Base-by-base conservation (phyloP, 2,888 invertebrate genomes). In the Amblyteles armatorius region DNA sequence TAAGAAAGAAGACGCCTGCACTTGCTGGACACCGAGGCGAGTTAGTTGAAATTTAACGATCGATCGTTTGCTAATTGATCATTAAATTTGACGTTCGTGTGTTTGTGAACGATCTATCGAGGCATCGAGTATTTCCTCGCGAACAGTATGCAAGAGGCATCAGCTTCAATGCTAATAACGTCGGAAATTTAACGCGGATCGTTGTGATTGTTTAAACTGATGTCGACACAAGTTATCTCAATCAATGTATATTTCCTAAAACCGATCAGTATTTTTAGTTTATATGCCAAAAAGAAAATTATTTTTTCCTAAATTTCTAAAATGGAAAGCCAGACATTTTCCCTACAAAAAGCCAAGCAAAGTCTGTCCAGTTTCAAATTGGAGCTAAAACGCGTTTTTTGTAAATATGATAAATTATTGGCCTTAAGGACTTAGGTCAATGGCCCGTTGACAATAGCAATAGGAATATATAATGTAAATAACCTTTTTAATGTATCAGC, bases 41-140 rank as follows among this genome's bases (percentile, higher is more conserved):
- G 9, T 50, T 36, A 65, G 57, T 79, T 40, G 13, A 29, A 65
- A 60, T 57, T 57, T 19, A 33, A 76, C 33, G 73, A 85, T 71
- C 60, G 67, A 72, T 82, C 19, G 40, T 52, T 63, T n/a, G 67
- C 55, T 60, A 44, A 67, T 67, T 69, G 55, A 63, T 22, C 65
- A 57, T 65, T 36, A 29, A 67, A 52, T 82, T 44, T 33, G 36
- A 29, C 40, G 19, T 19, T 65, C 22, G 7, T 40, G 65, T 65
- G 36, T 40, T 60, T 29, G 55, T 55, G 16, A 7, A 63, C n/a
- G 29, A 29, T 63, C 33, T 16, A n/a, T 63, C 33, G 13, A 33
- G 7, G 0, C n/a, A 1, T 16, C 33, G 29, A 16, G 63, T 33
- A 33, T 63, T 63, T 63, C 33, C 6, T 26, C 4, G 0, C 16